Evolutionary conservation across 92 coral and sea anemone genomes (phyloP).

Genomic region (Pocillopora meandrina): DNA sequence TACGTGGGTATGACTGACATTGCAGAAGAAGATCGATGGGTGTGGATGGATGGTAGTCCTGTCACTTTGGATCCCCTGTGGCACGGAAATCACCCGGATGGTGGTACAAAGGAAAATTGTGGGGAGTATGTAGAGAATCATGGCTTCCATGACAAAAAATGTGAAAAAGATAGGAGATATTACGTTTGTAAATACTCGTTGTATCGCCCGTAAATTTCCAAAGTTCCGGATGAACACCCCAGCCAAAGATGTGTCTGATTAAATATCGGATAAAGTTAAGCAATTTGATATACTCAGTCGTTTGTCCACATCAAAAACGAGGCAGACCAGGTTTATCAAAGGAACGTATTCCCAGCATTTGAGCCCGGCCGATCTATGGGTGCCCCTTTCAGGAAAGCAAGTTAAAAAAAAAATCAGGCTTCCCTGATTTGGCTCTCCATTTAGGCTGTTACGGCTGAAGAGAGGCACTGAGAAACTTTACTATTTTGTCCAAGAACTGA

Average conservation of each 20-base stretch:
- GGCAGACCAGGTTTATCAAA: no score
- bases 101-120: neutral
- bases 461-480: no score
- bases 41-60: slow-evolving; percentile 6
- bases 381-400: no score
- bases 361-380: no score
- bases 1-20: slow-evolving; percentile 7
- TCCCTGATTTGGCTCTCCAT: no score
- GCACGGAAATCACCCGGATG: neutral
- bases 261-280: neutral
- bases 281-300: neutral
- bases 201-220: neutral
- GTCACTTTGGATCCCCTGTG: neutral
- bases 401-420: no score
- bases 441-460: no score
- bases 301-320: no score
- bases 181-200: slow-evolving; percentile 9
- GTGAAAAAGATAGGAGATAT: neutral
- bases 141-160: slow-evolving; percentile 1
- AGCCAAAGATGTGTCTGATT: neutral
- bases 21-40: slow-evolving; percentile 4
- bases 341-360: no score
- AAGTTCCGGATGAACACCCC: neutral
- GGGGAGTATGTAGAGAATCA: neutral
- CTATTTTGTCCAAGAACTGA: no score